Conservation (phyloP, 2,797 vertebrate species). For the Novumbra hubbsi region DNA sequence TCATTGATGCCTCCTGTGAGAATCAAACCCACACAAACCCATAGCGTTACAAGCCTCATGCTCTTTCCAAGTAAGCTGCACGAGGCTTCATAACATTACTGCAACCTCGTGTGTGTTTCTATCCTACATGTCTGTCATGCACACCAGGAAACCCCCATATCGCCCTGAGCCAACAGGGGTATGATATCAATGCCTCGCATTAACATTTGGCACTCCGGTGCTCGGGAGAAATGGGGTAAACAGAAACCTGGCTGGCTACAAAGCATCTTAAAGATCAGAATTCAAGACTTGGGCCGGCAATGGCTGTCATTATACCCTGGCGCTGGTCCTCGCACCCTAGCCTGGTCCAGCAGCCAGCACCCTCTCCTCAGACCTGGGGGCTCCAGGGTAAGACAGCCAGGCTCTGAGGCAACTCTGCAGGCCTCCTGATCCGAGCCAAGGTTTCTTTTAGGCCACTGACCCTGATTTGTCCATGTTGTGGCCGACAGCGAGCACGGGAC, state of each 20-base stretch:
- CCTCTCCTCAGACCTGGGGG: conserved; percentile 34
- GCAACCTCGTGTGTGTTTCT: background rate
- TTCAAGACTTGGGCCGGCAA: conserved; percentile 45
- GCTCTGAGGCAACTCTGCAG: conserved; percentile 34
- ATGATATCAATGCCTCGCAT: background rate
- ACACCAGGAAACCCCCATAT: background rate
- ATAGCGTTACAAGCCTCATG: no score
- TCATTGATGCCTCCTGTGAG: no score
- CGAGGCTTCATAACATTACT: background rate
- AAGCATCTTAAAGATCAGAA: conserved; percentile 49
- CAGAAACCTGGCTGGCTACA: conserved; percentile 32
- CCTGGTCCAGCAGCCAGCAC: conserved; percentile 38
- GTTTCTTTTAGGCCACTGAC: conserved; percentile 54
- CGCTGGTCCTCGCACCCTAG: conserved; percentile 26
- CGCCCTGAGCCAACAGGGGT: background rate
- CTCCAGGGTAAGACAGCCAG: conserved; percentile 36
- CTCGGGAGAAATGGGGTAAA: conserved; percentile 28
- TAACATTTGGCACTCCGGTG: conserved; percentile 29
- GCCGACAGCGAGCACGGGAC: conserved; percentile 3
- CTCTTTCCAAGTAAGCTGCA: no score
- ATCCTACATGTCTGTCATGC: background rate
- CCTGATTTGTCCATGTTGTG: conserved; percentile 22
- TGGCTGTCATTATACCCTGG: conserved; percentile 33
- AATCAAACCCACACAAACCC: no score
- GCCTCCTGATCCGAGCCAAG: conserved; percentile 41